A percentile compares a stretch with the other conserved stretches of the same genome.
Evolutionary conservation across 2,888 invertebrate species (phyloP).

Genomic region (Serrognathus titanus): DNA sequence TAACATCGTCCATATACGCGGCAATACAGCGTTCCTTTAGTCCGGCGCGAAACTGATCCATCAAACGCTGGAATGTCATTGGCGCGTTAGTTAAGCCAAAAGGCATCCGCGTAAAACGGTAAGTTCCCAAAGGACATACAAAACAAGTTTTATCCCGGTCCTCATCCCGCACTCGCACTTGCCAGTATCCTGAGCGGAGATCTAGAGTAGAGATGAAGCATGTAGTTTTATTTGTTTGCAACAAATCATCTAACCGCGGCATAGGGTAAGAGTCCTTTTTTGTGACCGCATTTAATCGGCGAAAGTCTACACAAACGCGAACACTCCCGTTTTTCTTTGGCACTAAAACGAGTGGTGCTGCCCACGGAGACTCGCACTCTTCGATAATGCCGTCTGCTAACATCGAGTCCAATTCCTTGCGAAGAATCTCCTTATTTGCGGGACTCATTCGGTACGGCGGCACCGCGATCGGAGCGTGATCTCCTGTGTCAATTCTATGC

Average conservation of each 20-base stretch:
- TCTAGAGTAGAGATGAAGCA: conserved; percentile 35
- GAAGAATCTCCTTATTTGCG: conserved; percentile 25
- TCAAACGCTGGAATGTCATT: conserved; percentile 29
- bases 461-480: conserved; percentile 31
- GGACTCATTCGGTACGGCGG: conserved; percentile 38
- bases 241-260: conserved; percentile 43
- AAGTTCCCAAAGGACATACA: conserved; percentile 34
- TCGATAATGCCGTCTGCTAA: conserved; percentile 37
- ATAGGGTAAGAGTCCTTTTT: conserved; percentile 34
- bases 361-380: conserved; percentile 42
- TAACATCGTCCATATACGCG: conserved; percentile 31
- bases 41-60: conserved; percentile 25
- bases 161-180: conserved; percentile 35
- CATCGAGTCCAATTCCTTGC: conserved; percentile 34
- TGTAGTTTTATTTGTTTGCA: conserved; percentile 35
- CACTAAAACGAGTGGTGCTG: conserved; percentile 38
- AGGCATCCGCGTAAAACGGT: conserved; percentile 25
- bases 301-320: conserved; percentile 39
- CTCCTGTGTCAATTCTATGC: background rate
- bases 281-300: conserved; percentile 29
- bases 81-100: conserved; percentile 30
- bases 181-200: conserved; percentile 41
- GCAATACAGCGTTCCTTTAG: conserved; percentile 23
- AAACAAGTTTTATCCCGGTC: conserved; percentile 33
- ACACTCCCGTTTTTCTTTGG: conserved; percentile 35